These are phyloP conservation scores for Hoplodrina blanda DNA, from an alignment of 2,888 invertebrate species.

Conservation along the genomic window DNA sequence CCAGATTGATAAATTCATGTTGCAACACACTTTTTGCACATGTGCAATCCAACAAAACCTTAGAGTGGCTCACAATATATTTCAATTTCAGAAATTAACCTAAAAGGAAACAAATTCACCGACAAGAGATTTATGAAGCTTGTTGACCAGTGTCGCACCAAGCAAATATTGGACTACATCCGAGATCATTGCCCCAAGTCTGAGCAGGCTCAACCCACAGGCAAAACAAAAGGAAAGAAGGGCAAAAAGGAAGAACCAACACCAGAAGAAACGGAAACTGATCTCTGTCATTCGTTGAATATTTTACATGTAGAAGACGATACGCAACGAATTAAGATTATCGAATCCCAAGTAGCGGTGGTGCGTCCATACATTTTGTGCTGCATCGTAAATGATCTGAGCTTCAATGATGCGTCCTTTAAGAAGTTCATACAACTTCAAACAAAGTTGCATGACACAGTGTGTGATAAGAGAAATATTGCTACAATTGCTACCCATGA, in stretches of 20 bases:
- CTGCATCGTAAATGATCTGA: conserved; percentile 92
- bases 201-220: conserved; percentile 71
- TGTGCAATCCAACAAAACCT: neutral
- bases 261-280: conserved; percentile 72
- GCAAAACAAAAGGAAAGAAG: conserved; percentile 82
- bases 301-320: conserved; percentile 89
- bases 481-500: conserved; percentile 97
- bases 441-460: conserved; percentile 93
- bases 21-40: neutral
- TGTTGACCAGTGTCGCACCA: conserved; percentile 93
- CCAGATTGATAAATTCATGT: neutral
- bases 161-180: conserved; percentile 94
- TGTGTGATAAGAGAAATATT: conserved; percentile 94
- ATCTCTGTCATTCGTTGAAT: conserved; percentile 82
- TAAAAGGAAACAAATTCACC: conserved; percentile 93
- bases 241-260: conserved; percentile 83
- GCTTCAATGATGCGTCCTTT: conserved; percentile 91
- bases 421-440: conserved; percentile 95
- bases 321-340: conserved; percentile 86
- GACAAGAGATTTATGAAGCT: conserved; percentile 94
- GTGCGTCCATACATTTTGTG: conserved; percentile 94
- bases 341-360: conserved; percentile 89
- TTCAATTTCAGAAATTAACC: conserved; percentile 91
- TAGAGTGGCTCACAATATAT: neutral
- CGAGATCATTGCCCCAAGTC: conserved; percentile 91